These are phyloP conservation scores for Eudasyphora cyanicolor DNA, from an alignment of 2,888 invertebrate species.

Conservation along the genomic window DNA sequence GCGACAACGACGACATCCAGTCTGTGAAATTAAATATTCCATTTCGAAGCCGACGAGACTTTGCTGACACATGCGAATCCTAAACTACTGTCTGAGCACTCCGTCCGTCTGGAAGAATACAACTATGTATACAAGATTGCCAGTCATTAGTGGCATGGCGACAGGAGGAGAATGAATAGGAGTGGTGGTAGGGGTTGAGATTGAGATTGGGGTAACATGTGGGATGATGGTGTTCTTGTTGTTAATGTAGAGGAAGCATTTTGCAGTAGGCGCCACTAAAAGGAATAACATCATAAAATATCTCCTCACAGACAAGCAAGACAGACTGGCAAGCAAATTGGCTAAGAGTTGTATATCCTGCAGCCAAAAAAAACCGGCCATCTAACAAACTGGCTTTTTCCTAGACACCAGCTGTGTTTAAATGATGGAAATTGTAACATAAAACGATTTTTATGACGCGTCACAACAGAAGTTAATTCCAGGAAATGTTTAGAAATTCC, in stretches of 20 bases:
- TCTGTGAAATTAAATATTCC: conserved; percentile 54
- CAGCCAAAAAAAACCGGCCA: background rate
- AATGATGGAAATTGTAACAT: background rate
- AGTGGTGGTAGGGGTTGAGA: background rate
- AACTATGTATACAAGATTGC: too few species aligned
- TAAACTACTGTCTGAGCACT: background rate
- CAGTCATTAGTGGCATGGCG: too few species aligned
- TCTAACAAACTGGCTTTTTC: background rate
- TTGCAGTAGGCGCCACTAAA: conserved; percentile 23
- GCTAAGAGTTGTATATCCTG: background rate
- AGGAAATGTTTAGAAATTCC: conserved; percentile 1
- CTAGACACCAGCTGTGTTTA: conserved; percentile 21
- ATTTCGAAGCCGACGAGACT: conserved; percentile 21
- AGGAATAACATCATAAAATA: background rate
- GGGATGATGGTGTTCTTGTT: background rate
- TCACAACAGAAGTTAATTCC: conserved; percentile 12
- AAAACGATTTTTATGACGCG: conserved; percentile 21
- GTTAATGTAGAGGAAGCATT: background rate
- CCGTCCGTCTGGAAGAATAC: background rate
- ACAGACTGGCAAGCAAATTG: too few species aligned
- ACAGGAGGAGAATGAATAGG: too few species aligned
- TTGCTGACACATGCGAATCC: conserved; percentile 4
- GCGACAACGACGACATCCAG: conserved; percentile 50
- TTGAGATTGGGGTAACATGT: background rate
- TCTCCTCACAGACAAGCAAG: background rate